Evolutionary conservation across 2,113 vertebrate genomes (phyloP).

Genomic region (Channa maculata): DNA sequence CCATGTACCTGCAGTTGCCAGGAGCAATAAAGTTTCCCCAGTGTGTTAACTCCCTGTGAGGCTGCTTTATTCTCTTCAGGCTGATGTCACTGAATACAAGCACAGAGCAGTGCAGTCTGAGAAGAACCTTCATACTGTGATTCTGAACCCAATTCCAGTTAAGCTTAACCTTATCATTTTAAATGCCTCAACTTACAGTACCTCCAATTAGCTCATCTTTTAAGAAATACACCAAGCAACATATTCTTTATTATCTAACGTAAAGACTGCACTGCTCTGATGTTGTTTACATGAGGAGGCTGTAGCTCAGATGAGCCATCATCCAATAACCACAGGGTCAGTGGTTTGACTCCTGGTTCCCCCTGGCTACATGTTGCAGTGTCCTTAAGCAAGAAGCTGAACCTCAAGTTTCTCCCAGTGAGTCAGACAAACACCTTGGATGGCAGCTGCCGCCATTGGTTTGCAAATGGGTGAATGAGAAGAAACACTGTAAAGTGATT

Average conservation of each 20-base stretch:
- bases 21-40: constrained; percentile 60
- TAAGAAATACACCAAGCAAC: background rate
- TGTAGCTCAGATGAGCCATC: too few species aligned
- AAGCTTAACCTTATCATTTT: constrained; percentile 26
- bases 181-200: constrained; percentile 6
- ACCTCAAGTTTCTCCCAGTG: too few species aligned
- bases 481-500: too few species aligned
- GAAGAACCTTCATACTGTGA: constrained; percentile 36
- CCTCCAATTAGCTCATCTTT: constrained; percentile 5
- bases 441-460: too few species aligned
- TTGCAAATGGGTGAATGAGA: too few species aligned
- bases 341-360: too few species aligned
- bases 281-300: too few species aligned
- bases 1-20: constrained; percentile 54
- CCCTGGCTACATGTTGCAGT: too few species aligned
- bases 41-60: constrained; percentile 53
- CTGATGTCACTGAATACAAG: constrained; percentile 47
- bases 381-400: too few species aligned
- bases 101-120: constrained; percentile 31
- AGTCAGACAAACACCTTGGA: too few species aligned
- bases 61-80: constrained; percentile 43
- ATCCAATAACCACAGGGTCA: too few species aligned
- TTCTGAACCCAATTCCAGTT: constrained; percentile 9
- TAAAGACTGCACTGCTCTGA: too few species aligned
- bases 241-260: background rate